These are phyloP conservation scores for Ochlodes sylvanus DNA, from an alignment of 2,888 invertebrate species.

Conservation along the genomic window DNA sequence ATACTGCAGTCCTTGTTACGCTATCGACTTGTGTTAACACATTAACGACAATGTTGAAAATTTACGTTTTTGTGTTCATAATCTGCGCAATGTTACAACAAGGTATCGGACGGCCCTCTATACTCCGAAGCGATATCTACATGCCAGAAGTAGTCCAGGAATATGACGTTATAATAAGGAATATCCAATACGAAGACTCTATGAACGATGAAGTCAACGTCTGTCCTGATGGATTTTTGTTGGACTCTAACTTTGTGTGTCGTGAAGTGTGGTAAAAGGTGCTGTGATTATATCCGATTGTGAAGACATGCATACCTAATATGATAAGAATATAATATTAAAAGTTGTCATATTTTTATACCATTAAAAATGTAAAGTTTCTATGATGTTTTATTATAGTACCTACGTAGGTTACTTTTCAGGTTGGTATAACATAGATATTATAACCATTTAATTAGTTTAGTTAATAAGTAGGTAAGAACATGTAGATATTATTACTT, in stretches of 20 bases:
- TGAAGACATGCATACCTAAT: not conserved
- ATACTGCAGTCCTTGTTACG: conserved; percentile 13
- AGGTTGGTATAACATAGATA: too few relatives aligned
- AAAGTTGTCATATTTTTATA: conserved; percentile 5
- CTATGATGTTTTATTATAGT: conserved; percentile 13
- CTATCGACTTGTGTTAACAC: not conserved
- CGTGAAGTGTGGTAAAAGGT: conserved; percentile 67
- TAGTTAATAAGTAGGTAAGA: too few relatives aligned
- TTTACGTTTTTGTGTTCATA: not conserved
- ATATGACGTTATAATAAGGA: conserved; percentile 51
- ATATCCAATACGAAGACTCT: conserved; percentile 59
- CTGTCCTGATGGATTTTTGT: conserved; percentile 59
- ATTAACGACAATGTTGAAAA: conserved; percentile 9
- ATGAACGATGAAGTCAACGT: conserved; percentile 47
- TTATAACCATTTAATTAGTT: too few relatives aligned
- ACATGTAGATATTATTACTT: too few relatives aligned
- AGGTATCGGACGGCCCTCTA: conserved; percentile 3
- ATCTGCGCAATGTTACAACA: conserved; percentile 11
- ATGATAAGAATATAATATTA: not conserved
- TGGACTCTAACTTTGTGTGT: conserved; percentile 61
- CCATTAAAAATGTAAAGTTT: conserved; percentile 15
- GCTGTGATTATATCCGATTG: not conserved
- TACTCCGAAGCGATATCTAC: conserved; percentile 16
- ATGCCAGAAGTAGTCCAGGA: conserved; percentile 43
- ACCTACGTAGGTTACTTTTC: too few relatives aligned